Base-by-base conservation (phyloP, 2,797 vertebrate genomes). In the Sebastes iracundus region DNA sequence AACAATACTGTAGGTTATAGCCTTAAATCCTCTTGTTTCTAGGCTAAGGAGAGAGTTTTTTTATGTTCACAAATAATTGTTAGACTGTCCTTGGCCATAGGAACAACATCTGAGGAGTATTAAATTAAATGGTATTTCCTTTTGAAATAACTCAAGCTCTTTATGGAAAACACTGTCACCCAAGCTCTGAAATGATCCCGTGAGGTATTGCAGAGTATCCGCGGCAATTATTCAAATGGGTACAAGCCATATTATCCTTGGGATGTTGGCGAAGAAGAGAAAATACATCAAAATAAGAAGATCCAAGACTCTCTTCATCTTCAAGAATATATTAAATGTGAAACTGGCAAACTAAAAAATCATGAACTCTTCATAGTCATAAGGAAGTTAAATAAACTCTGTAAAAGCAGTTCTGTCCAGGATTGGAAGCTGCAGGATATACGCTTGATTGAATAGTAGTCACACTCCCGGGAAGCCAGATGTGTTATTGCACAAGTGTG, bases 171-270 rank as follows among this genome's bases (percentile, higher is more conserved):
- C 77, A 75, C 13, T 85, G 85, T 84, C 88, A 72, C 77, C 67
- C 22, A 59, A 53, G 60, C 63, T 61, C 25, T 55, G 59, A 71
- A 72, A 75, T 76, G 62, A 73, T 68, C 85, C 85, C 66, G 14
- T 75, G 81, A 87, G 83, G 74, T 72, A 80, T 76, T 49, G 22
- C 56, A 25, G 56, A 72, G 69, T 66, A 70, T 75, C 77, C 22
- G 33, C 46, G 6, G 80, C 72, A 90, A 90, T 90, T 93, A 91
- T 90, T 91, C 80, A 90, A 85, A 86, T 89, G 79, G 61, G 38
- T 30, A 75, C 77, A 68, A 86, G 75, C 33, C 79, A 84, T 73
- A 77, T 85, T 89, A 89, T 93, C 88, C 89, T 87, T 85, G 86
- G 86, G 80, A 87, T 87, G 84, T 72, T 90, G 83, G 86, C 80